These are phyloP conservation scores for Pheosia gnoma DNA, from an alignment of 2,888 invertebrate species.

Conservation along the genomic window DNA sequence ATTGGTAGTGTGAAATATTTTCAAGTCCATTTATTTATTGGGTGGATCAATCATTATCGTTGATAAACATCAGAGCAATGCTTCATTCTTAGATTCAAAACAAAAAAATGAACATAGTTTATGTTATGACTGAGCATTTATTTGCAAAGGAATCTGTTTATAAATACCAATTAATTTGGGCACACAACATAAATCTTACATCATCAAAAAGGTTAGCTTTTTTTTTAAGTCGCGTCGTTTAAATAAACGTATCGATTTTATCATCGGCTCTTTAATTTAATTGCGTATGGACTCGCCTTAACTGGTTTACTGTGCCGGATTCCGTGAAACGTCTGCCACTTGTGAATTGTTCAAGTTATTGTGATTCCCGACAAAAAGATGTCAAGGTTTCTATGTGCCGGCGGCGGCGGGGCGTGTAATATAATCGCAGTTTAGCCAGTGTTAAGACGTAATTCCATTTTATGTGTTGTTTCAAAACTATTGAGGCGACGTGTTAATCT, in stretches of 20 bases:
- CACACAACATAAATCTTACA: constrained; percentile 1
- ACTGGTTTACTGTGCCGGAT: constrained; percentile 21
- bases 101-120: constrained; percentile 22
- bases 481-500: constrained; percentile 22
- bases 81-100: constrained; percentile 27
- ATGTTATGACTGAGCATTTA: constrained; percentile 12
- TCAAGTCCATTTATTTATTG: constrained; percentile 23
- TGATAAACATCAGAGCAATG: constrained; percentile 42
- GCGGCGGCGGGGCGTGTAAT: constrained; percentile 29
- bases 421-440: constrained; percentile 44
- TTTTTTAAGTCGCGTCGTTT: constrained; percentile 6
- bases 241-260: constrained; percentile 14
- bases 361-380: constrained; percentile 42
- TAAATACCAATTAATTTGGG: constrained; percentile 15
- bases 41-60: constrained; percentile 22
- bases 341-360: constrained; percentile 25
- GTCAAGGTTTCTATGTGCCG: constrained; percentile 52
- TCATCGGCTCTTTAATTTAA: constrained; percentile 14
- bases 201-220: constrained; percentile 8
- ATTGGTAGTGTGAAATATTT: constrained; percentile 1
- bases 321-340: constrained; percentile 31
- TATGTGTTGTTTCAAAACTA: constrained; percentile 40
- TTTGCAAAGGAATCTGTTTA: constrained; percentile 7
- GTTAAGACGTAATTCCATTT: constrained; percentile 45
- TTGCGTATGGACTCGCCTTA: constrained; percentile 21